These are phyloP conservation scores for Colinus virginianus DNA, from an alignment of 2,113 vertebrate genomes.

Conservation along the genomic window DNA sequence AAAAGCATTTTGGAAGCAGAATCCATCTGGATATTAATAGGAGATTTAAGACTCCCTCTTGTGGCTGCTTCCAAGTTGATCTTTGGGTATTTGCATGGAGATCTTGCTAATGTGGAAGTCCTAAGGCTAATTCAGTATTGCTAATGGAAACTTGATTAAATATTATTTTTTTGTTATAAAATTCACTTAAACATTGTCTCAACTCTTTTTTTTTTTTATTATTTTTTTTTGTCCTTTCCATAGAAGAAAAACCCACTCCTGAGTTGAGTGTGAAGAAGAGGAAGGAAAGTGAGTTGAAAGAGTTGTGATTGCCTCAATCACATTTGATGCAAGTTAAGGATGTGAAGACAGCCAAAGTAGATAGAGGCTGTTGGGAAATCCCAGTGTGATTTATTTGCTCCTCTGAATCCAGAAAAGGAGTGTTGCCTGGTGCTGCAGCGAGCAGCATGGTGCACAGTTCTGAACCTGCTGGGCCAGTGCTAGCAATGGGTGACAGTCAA, in stretches of 20 bases:
- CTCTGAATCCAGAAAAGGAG: background rate
- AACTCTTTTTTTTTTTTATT: background rate
- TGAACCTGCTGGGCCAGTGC: background rate
- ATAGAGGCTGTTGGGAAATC: background rate
- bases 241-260: background rate
- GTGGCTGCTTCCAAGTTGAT: slow-evolving; percentile 38
- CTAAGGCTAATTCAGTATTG: background rate
- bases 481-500: background rate
- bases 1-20: background rate
- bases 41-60: slow-evolving; percentile 72
- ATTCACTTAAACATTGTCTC: background rate
- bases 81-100: background rate
- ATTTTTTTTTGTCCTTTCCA: background rate
- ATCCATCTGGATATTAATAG: background rate
- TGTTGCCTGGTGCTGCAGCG: background rate
- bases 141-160: background rate
- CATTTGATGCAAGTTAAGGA: background rate
- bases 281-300: background rate
- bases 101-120: background rate
- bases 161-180: background rate
- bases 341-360: background rate
- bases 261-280: background rate
- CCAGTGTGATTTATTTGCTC: background rate
- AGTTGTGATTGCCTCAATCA: fast-evolving
- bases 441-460: background rate